Evolutionary conservation across 2,113 vertebrate species (phyloP).

Genomic region (Genyomyrus donnyi): DNA sequence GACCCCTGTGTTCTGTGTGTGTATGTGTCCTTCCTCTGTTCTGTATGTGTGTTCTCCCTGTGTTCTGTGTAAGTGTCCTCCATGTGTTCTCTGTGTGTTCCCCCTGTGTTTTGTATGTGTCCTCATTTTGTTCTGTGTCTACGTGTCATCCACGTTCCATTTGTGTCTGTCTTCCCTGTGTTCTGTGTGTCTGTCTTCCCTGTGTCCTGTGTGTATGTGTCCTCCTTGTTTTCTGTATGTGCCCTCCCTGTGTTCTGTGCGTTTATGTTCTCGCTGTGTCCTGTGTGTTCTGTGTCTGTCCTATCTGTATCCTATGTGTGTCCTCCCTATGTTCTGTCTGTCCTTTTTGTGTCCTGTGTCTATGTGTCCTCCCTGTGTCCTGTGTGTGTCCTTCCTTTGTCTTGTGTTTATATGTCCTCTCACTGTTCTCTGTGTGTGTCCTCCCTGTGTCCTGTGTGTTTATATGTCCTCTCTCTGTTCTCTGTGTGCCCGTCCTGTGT

Average conservation of each 20-base stretch:
- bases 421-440: neutral
- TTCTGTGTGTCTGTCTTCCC: too few species aligned
- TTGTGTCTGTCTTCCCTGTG: too few species aligned
- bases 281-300: too few species aligned
- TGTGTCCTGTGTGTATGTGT: neutral
- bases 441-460: too few species aligned
- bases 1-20: neutral
- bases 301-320: neutral
- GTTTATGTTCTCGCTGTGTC: too few species aligned
- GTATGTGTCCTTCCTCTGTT: neutral
- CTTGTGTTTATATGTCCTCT: too few species aligned
- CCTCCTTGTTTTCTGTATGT: neutral
- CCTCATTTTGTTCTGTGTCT: too few species aligned
- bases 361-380: neutral
- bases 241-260: too few species aligned
- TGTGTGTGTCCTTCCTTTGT: neutral
- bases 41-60: neutral
- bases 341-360: neutral
- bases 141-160: too few species aligned
- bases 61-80: neutral
- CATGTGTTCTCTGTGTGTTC: neutral
- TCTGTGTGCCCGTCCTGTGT: too few species aligned
- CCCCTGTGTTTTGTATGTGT: too few species aligned
- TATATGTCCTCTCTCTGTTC: too few species aligned
- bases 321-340: neutral